Evolutionary conservation across 2,797 vertebrate genomes (phyloP).

Genomic region (Artibeus jamaicensis): DNA sequence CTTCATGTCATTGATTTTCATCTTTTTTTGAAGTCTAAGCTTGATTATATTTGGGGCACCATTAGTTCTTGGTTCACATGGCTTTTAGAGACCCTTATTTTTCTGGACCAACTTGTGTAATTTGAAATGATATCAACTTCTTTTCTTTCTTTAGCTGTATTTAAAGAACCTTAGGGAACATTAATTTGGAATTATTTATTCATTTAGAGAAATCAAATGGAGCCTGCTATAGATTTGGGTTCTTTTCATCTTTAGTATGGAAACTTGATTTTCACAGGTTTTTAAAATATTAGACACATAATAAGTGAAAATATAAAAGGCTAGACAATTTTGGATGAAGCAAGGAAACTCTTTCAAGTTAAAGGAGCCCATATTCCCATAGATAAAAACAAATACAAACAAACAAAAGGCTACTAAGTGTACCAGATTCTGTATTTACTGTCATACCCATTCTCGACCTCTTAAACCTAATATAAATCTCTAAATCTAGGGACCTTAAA

Average conservation of each 20-base stretch:
- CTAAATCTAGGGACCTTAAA: neutral
- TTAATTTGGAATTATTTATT: slow-evolving; percentile 51
- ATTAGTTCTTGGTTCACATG: neutral
- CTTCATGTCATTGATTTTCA: neutral
- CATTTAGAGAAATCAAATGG: slow-evolving; percentile 25
- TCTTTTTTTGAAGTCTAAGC: neutral
- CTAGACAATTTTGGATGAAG: neutral
- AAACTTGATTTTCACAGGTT: slow-evolving; percentile 12
- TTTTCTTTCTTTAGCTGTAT: neutral
- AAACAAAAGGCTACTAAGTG: neutral
- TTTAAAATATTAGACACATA: neutral
- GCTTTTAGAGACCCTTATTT: slow-evolving; percentile 8
- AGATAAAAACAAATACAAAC: neutral
- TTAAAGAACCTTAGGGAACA: neutral
- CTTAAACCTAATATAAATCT: neutral
- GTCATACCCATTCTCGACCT: neutral
- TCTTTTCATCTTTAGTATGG: neutral
- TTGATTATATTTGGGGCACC: neutral
- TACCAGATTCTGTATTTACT: neutral
- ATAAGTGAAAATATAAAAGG: neutral
- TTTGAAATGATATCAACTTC: slow-evolving; percentile 11
- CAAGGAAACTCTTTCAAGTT: neutral
- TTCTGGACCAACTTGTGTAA: neutral
- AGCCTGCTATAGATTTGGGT: neutral
- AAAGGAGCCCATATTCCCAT: neutral